Evolutionary conservation across 92 coral and sea anemone genomes (phyloP), one percentile per base, ranked within the genome.

Genomic region (Anthopleura xanthogrammica): DNA sequence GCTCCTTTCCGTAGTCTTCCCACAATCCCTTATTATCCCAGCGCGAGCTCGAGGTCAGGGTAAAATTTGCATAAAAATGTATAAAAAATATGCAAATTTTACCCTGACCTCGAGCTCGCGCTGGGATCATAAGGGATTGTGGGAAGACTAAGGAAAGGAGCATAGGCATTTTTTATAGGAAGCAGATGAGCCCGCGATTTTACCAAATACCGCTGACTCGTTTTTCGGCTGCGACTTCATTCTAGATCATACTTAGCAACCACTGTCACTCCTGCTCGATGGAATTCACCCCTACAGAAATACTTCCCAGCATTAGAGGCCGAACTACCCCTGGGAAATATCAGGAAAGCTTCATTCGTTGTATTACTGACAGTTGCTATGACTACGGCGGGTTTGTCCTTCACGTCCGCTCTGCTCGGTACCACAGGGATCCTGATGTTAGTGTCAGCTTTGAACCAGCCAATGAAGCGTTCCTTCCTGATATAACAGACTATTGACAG

Each of bases 401-500:
- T 46, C 2, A 48, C 50, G 39, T 77, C 80, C 17, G 16, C 39
- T 24, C 14, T 43, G 16, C 23, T 48, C 13, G 80, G 16, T 11
- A 36, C 43, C 23, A 50, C 64, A 12, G 46, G 16, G 50, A 43
- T 43, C 50, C 7, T 43, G 50, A 43, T 43, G 5, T 43, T 43
- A 7, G 5, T 43, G 50, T 43, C 7, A 43, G 50, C 50, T 0
- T 43, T 43, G 50, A 43, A 81, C 85, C 85, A 81, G 23, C 85
- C 85, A 5, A 66, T 16, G 58, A 81, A 81, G 2, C 16, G 29
- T 50, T 81, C 85, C n/a, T 81, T 70, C 16, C 12, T 46, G 7
- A 81, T 36, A 13, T 13, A 65, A 52, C 85, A 81, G 29, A 13
- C 23, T 60, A 70, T 23, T 16, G 42, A 39, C 2, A 22, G 16